Percentiles rank a stretch among this genome's conserved stretches.
These are phyloP conservation scores for Nowickia ferox DNA, from an alignment of 2,888 invertebrate species.

Conservation along the genomic window DNA sequence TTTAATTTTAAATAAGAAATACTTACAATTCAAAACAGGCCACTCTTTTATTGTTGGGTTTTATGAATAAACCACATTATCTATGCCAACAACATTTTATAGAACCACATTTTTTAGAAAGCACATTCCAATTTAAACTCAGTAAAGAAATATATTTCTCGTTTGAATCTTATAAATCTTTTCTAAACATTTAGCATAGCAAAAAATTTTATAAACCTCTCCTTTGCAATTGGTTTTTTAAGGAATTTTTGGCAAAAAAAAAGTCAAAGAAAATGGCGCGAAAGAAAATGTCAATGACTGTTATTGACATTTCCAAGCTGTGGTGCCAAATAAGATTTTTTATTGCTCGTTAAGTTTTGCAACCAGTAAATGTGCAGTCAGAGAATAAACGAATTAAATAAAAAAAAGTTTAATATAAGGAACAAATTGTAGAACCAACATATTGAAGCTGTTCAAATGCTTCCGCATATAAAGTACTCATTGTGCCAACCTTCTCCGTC, in stretches of 20 bases:
- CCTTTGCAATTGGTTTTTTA: neutral
- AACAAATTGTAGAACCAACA: too few species aligned
- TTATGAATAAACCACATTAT: constrained; percentile 5
- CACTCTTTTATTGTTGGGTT: constrained; percentile 20
- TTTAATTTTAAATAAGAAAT: neutral
- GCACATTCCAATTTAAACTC: neutral
- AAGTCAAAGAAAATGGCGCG: constrained; percentile 74
- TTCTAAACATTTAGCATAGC: constrained; percentile 2
- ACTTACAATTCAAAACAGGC: constrained; percentile 45
- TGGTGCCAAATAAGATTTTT: constrained; percentile 14
- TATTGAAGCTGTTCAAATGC: too few species aligned
- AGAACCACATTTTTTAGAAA: constrained; percentile 28
- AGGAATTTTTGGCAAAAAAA: constrained; percentile 65
- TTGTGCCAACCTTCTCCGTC: too few species aligned
- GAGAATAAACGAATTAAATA: too few species aligned
- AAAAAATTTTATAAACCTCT: constrained; percentile 16
- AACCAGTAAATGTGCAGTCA: too few species aligned
- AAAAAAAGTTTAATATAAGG: too few species aligned
- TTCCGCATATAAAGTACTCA: too few species aligned
- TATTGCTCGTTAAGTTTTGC: neutral
- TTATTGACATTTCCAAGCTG: constrained; percentile 42
- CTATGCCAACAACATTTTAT: constrained; percentile 18
- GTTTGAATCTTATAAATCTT: neutral
- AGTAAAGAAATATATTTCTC: neutral
- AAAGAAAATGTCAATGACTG: constrained; percentile 69